Conservation (phyloP, 2,113 vertebrate species). For the Redunca redunca region DNA sequence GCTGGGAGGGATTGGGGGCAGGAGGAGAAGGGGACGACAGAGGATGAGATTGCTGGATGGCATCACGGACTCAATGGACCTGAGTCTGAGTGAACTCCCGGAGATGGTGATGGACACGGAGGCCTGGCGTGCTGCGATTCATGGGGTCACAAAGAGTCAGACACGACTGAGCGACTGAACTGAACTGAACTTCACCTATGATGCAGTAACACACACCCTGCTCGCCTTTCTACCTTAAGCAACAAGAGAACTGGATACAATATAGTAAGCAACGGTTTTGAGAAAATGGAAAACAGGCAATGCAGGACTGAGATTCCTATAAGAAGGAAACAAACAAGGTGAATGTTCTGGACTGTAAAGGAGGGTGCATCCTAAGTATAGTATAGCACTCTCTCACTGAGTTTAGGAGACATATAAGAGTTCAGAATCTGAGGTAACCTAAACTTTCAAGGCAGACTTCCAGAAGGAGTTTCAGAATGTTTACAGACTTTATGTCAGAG, state of each 20-base stretch:
- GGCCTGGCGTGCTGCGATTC: no score
- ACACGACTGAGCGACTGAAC: no score
- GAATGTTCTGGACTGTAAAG: not conserved
- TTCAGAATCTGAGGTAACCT: not conserved
- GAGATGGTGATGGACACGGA: no score
- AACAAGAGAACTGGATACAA: not conserved
- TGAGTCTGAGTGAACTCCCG: no score
- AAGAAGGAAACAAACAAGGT: not conserved
- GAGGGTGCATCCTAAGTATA: not conserved
- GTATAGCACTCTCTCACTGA: not conserved
- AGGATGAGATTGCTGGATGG: no score
- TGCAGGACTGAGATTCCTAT: not conserved
- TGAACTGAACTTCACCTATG: no score
- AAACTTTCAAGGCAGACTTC: not conserved
- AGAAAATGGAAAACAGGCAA: not conserved
- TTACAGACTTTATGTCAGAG: not conserved
- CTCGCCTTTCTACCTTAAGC: not conserved
- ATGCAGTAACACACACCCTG: not conserved
- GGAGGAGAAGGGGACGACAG: no score
- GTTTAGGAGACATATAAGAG: not conserved
- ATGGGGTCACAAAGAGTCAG: no score
- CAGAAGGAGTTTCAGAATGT: not conserved
- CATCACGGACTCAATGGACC: no score
- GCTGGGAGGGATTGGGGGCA: no score
- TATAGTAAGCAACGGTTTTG: not conserved